phyloP scores from a whole-genome alignment of 2,797 vertebrate species.

The Platyrinchus mystaceus region DNA sequence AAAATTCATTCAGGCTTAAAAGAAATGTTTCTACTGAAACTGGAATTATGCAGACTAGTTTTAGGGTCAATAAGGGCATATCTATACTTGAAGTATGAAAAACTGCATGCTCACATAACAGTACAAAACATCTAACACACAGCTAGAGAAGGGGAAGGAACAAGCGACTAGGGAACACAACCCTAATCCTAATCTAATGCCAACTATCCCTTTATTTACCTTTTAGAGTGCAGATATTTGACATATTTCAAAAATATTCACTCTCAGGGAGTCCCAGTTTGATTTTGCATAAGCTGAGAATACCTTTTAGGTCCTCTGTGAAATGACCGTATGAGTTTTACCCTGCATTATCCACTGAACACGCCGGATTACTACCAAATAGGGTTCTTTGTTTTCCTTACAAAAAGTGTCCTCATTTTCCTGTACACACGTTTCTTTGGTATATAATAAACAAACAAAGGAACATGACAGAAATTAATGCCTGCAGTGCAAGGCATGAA shows the following conservation, averaged over 20 bases:
- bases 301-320: not conserved
- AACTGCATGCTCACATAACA: not conserved
- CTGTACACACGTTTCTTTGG: not conserved
- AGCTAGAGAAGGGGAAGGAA: not conserved
- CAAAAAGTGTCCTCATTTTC: not conserved
- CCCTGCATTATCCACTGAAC: not conserved
- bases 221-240: not conserved
- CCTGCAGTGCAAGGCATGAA: constrained; percentile 10
- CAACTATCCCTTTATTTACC: not conserved
- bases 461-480: constrained; percentile 53
- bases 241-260: not conserved
- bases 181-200: not conserved
- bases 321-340: not conserved
- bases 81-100: not conserved
- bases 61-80: not conserved
- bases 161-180: not conserved
- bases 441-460: constrained; percentile 46
- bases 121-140: not conserved
- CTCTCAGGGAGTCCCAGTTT: not conserved
- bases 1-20: not conserved
- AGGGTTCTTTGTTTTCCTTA: not conserved
- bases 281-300: not conserved
- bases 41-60: not conserved
- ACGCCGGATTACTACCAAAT: not conserved
- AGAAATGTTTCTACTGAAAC: not conserved